Evolutionary conservation across 2,797 vertebrate species (phyloP), one percentile per base, ranked within the genome.

Genomic region (Tiaroga cobitis): DNA sequence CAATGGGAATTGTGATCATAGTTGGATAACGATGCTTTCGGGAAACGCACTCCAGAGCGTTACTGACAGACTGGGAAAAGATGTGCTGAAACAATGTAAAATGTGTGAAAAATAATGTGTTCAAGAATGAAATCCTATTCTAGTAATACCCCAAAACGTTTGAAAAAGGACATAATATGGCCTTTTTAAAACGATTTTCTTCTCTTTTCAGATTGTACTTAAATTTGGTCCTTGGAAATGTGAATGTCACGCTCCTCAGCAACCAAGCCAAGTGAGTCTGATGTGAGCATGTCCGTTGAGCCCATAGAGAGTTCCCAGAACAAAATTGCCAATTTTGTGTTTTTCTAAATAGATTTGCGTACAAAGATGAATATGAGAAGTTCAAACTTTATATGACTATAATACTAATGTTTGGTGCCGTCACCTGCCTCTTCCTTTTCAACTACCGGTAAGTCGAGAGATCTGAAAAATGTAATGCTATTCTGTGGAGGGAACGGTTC

Each of bases 281-380:
- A 61, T 24, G 5, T 84, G 21, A 29, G 82, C 7, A 6, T 46
- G 81, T 81, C 2, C 41, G 2, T 43, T 32, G 21, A 65, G 26
- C 41, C 0, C 46, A 65, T 16, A 6, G 15, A 18, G 24, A 26
- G 65, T 49, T 77, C 8, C 2, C 2, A 2, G 26, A 29, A 39
- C 34, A 18, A 41, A 39, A 8, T 32, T 1, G 7, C 32, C 73
- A 10, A 59, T 54, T 72, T 72, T 72, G 24, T 81, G 54, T 63
- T 65, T 81, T 82, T 15, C 29, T 26, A 56, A 56, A 43, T 84
- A 99, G 98, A 91, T 99, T 99, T 75, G 97, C 98, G 46, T 99
- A 99, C 94, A 99, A 99, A 95, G 98, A 99, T 0, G 98, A 99
- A 89, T 99, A 99, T 80, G 98, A 99, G 93, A 99, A 99, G 92